A percentile compares a stretch with the other conserved stretches of the same genome.
Evolutionary conservation across 2,113 vertebrate genomes (phyloP).

Genomic region (Rhinopomastus cyanomelas): DNA sequence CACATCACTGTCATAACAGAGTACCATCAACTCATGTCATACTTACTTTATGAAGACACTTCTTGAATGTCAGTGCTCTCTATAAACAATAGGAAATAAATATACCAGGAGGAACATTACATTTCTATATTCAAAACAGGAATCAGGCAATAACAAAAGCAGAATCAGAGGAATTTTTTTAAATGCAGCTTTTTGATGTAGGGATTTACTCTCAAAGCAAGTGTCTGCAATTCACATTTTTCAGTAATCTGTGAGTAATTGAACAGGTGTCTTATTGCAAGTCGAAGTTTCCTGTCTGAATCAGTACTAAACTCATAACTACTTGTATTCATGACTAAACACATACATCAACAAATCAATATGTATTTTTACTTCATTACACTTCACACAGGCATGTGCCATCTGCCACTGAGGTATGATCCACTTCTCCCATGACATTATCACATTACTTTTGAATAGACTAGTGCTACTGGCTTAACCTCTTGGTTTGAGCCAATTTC

Average conservation of each 20-base stretch:
- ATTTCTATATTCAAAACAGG: background rate
- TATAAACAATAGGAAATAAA: background rate
- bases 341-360: background rate
- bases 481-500: slow-evolving; percentile 38
- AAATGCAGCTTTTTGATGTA: background rate
- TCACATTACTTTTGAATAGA: slow-evolving; percentile 54
- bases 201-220: background rate
- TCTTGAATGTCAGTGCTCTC: background rate
- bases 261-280: background rate
- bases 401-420: slow-evolving; percentile 40
- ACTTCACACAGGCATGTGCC: slow-evolving; percentile 5
- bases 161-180: background rate
- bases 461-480: slow-evolving; percentile 46
- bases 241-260: background rate
- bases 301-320: background rate
- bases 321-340: background rate
- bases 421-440: slow-evolving; percentile 31
- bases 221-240: background rate
- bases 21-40: background rate
- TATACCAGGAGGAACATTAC: background rate
- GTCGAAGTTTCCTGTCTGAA: background rate
- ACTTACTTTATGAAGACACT: background rate
- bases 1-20: background rate
- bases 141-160: background rate
- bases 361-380: slow-evolving; percentile 48